A percentile compares a stretch with the other conserved stretches of the same genome.
These are phyloP conservation scores for Albula goreensis DNA, from an alignment of 2,113 vertebrate species.

Conservation along the genomic window DNA sequence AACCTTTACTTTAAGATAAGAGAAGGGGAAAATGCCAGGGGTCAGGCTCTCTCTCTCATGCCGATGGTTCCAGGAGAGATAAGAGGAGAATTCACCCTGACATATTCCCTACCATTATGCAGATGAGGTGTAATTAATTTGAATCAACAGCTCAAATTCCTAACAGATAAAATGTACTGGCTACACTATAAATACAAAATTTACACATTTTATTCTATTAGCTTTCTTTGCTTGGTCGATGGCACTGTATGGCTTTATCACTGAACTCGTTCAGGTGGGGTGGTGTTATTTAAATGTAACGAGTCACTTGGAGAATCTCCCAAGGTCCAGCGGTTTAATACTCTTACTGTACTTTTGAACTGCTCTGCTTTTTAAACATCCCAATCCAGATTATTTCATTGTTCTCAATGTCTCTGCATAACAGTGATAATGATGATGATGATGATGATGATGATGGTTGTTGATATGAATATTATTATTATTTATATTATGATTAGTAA, in stretches of 20 bases:
- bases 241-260: neutral
- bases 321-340: too few relatives aligned
- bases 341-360: too few relatives aligned
- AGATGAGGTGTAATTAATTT: neutral
- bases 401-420: too few relatives aligned
- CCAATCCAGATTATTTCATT: too few relatives aligned
- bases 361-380: too few relatives aligned
- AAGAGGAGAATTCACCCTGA: constrained; percentile 3
- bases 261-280: neutral
- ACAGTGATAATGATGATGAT: too few relatives aligned
- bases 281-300: too few relatives aligned
- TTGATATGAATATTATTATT: too few relatives aligned
- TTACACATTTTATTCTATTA: neutral
- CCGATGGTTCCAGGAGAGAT: neutral
- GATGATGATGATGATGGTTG: too few relatives aligned
- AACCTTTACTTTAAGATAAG: constrained; percentile 39
- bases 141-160: constrained; percentile 12
- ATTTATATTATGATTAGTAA: too few relatives aligned
- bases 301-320: too few relatives aligned
- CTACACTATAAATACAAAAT: neutral
- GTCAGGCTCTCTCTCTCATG: constrained; percentile 8
- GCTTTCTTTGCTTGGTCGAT: neutral
- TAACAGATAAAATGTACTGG: neutral
- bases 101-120: neutral
- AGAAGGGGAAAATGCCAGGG: constrained; percentile 31